Evolutionary conservation across 1,140 invertebrate genomes (phyloP).

Genomic region (Argopecten irradians): DNA sequence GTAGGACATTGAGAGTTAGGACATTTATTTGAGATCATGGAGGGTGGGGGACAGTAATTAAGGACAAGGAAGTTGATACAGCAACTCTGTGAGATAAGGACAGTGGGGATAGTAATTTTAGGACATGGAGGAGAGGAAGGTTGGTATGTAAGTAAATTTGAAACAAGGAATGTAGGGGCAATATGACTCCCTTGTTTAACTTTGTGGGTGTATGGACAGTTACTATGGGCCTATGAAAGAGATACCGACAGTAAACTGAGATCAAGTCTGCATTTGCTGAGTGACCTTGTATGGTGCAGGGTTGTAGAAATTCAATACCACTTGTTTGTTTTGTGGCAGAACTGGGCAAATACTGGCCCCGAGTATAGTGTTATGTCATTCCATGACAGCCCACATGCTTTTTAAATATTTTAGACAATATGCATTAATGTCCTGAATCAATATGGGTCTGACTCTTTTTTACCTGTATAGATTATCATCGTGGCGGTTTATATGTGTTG

Average conservation of each 20-base stretch:
- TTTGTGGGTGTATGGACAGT: not conserved
- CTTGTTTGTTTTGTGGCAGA: conserved; percentile 41
- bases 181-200: not conserved
- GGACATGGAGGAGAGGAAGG: not conserved
- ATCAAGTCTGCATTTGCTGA: not conserved
- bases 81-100: not conserved
- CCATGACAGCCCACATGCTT: conserved; percentile 29
- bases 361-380: conserved; percentile 30
- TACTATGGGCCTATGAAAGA: not conserved
- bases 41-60: too few species aligned
- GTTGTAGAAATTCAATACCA: conserved; percentile 47
- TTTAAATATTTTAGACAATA: conserved; percentile 24
- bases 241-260: not conserved
- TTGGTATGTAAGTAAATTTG: too few species aligned
- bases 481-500: not conserved
- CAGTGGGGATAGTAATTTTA: not conserved
- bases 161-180: not conserved
- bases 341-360: conserved; percentile 47
- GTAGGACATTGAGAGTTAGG: too few species aligned
- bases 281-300: conserved; percentile 31
- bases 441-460: conserved; percentile 14
- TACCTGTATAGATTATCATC: conserved; percentile 18
- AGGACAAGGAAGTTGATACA: too few species aligned
- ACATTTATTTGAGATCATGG: too few species aligned
- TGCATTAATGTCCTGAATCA: conserved; percentile 10